Base-by-base conservation (phyloP, 2,888 invertebrate species). In the Idaea dimidiata region DNA sequence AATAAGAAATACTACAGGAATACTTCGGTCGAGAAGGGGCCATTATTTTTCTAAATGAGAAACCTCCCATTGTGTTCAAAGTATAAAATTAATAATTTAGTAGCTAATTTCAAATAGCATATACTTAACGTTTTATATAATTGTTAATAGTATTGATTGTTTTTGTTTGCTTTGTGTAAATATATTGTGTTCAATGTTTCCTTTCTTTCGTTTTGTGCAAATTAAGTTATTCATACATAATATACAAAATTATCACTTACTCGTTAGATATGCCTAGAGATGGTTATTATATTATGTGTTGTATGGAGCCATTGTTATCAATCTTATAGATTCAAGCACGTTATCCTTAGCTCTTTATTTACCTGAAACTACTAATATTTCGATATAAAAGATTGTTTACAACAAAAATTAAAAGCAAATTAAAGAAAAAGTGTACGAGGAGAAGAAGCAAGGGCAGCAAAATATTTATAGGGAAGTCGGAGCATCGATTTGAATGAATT, bases 401-500 rank as follows among this genome's bases (percentile, higher is more conserved):
- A 7, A 53, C 53, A 4, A 14, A 53, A n/a, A 5, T 10, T 14
- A 16, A 8, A 6, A 54, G 54, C 6, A 16, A n/a, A 16, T n/a
- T 16, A 6, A 16, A n/a, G 6, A 14, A 10, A 53, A 16, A 62
- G 58, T 16, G 58, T 60, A 59, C 18, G 58, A 64, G 32, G 58
- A 63, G 65, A 64, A 66, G 67, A 64, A 66, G 67, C 62, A 59
- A 60, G 61, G 61, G 60, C 69, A 73, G 74, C 71, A 66, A 72
- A 71, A 65, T 71, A 72, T 75, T 74, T 77, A 75, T 79, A 81
- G 78, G 70, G 67, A 67, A 64, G 64, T 59, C 33, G 57, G 60
- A 64, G 66, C 65, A 64, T 84, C 78, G 82, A 86, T 87, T 84
- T 82, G 83, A 87, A 88, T 86, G 83, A 85, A 86, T 84, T 86